Base-by-base conservation (phyloP, 2,888 invertebrate genomes). In the Spialia ferax region DNA sequence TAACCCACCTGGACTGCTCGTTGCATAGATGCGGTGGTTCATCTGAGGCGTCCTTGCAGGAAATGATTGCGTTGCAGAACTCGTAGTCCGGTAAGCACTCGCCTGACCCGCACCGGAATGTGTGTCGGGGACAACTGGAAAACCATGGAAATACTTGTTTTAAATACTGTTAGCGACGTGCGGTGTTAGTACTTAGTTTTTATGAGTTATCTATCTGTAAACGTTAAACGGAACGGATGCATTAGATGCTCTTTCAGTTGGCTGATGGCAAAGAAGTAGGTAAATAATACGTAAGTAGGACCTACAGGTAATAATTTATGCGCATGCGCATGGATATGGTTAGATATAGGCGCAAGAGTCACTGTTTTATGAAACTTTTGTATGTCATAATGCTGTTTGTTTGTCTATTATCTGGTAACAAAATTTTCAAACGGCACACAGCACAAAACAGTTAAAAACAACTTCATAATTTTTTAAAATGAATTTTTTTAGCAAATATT, bases 71-170 rank as follows among this genome's bases (percentile, higher is more conserved):
- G 88, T 98, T 98, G 88, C 98, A 98, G 89, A 98, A 98, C 86
- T 97, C 97, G 82, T 97, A 98, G 79, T 97, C 98, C 0, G 98
- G 98, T 69, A 98, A 88, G 80, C 98, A 98, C 82, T 97, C 97
- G 23, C 98, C 98, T 75, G 97, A 97, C 73, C 95, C 95, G 84
- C 98, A 98, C 69, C 97, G 96, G 94, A 97, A 98, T 13, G 98
- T 97, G 75, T 97, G 96, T 38, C 96, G 94, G 20, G 98, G 98
- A 80, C 98, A 98, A 32, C 95, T 93, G 86, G 59, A 87, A 88
- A 52, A 59, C 38, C 65, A 22, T 59, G 65, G 65, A 65, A 65
- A 59, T 38, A 65, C 65, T 38, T 38, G 59, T 59, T 65, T 65
- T 54, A 59, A 65, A 65, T 65, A 65, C 65, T 59, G 65, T 65